Evolutionary conservation across 2,113 vertebrate species (phyloP), one percentile per base, ranked within the genome.

Genomic region (Clinocottus analis): DNA sequence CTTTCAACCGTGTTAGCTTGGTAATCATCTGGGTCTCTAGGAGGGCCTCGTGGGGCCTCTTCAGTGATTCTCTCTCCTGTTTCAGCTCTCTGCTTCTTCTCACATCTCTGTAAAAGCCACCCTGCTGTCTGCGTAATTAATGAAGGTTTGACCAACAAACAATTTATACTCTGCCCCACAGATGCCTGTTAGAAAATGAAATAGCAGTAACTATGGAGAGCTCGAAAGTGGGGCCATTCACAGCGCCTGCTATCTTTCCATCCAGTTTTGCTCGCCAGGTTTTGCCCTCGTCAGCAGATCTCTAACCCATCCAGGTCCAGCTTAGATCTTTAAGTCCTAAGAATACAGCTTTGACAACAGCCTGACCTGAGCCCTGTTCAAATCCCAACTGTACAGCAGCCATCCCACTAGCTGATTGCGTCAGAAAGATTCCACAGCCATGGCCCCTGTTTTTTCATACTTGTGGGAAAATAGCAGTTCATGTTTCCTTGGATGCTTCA

Each of bases 401-500:
- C 85, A 67, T 86, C 86, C 85, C 90, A 90, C 89, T 81, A 73
- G 82, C 88, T 81, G 89, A 90, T 93, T 94, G 89, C 93, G 89
- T 94, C 94, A 94, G 83, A 91, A 94, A 93, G 91, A 93, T 93
- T 95, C 93, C 91, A 93, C 86, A 93, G 90, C 75, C 80, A 75
- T 83, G 85, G 89, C 85, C 90, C 91, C 90, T 92, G 88, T 93
- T 93, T 94, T 96, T 95, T 94, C 94, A 94, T 93, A 93, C 95
- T 95, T 96, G 95, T 97, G 97, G 96, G 97, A 98, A 99, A 97
- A 95, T 95, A 95, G 92, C 94, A 94, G 94, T 92, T 95, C 94
- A 93, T 94, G 94, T 96, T 96, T 97, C 95, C 93, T 92, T 93
- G 93, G 94, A 96, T 95, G 95, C 93, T 95, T 94, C 95, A 93